A percentile compares a stretch with the other conserved stretches of the same genome.
Conservation (phyloP, 2,113 vertebrate species). For the Clarias batrachus region DNA sequence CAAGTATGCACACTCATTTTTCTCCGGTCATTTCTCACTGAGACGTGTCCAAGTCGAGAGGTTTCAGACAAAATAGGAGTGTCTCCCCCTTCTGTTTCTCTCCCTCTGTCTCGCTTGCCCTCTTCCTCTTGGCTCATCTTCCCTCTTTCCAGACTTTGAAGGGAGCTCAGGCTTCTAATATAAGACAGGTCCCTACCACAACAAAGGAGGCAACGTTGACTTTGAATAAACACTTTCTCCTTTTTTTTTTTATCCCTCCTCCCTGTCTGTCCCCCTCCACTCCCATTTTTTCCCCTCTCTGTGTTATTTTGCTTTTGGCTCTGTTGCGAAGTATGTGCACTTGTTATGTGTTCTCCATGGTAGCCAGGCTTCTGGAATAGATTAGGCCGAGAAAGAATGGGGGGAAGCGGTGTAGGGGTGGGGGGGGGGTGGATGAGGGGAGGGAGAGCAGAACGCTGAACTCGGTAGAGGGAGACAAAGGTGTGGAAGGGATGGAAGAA, state of each 20-base stretch:
- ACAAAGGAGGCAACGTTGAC: slow-evolving; percentile 56
- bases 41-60: slow-evolving; percentile 40
- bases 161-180: slow-evolving; percentile 55
- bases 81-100: slow-evolving; percentile 50
- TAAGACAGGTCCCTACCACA: slow-evolving; percentile 60
- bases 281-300: slow-evolving; percentile 53
- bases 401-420: slow-evolving; percentile 30
- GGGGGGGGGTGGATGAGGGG: slow-evolving; percentile 30
- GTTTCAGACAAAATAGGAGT: slow-evolving; percentile 54
- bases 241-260: slow-evolving; percentile 38
- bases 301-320: slow-evolving; percentile 58
- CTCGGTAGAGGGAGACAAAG: slow-evolving; percentile 47
- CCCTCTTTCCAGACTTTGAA: slow-evolving; percentile 58
- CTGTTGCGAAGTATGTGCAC: slow-evolving; percentile 55
- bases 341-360: slow-evolving; percentile 61
- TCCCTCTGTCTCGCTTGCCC: slow-evolving; percentile 40
- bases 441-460: slow-evolving; percentile 34
- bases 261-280: slow-evolving; percentile 40
- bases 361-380: slow-evolving; percentile 60
- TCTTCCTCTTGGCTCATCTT: slow-evolving; percentile 55
- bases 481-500: slow-evolving; percentile 39
- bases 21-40: slow-evolving; percentile 42
- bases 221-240: slow-evolving; percentile 59
- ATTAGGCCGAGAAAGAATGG: slow-evolving; percentile 47
- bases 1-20: slow-evolving; percentile 41